These are phyloP conservation scores for Smutsia temminckii DNA, from an alignment of 2,797 vertebrate genomes.

Conservation along the genomic window DNA sequence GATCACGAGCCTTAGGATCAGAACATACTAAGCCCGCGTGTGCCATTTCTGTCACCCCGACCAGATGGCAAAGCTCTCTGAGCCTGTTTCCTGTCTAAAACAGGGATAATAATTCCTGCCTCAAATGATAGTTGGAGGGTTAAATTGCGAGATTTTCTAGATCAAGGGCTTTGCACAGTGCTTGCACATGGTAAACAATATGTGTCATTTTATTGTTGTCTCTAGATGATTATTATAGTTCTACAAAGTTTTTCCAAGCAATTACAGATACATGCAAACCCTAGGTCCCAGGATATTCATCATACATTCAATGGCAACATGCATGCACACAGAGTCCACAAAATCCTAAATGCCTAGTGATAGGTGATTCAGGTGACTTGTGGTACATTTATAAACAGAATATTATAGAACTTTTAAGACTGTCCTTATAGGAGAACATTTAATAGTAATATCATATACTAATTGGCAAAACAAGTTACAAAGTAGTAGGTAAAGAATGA, in stretches of 20 bases:
- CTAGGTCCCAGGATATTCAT: not conserved
- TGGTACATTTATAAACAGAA: not conserved
- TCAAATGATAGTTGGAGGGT: not conserved
- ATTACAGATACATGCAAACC: not conserved
- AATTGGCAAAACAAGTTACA: not conserved
- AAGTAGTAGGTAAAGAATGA: not conserved
- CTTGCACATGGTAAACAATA: not conserved
- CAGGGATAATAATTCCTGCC: not conserved
- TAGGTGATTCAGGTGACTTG: not conserved
- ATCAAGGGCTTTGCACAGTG: not conserved
- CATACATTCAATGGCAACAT: not conserved
- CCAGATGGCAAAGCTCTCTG: not conserved
- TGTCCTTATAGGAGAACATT: not conserved
- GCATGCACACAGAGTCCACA: not conserved
- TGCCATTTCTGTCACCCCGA: not conserved
- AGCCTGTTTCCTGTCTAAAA: not conserved
- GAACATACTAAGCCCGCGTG: accelerated
- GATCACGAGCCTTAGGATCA: not conserved
- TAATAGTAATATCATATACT: not conserved
- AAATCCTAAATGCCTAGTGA: not conserved
- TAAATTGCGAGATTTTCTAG: not conserved
- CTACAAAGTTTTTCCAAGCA: not conserved
- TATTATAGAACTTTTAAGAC: not conserved
- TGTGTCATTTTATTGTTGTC: not conserved
- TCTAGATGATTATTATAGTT: not conserved